Percentiles rank a stretch among this genome's conserved stretches.
Evolutionary conservation across 2,888 invertebrate genomes (phyloP).

Genomic region (Drosophila nigritarsus): DNA sequence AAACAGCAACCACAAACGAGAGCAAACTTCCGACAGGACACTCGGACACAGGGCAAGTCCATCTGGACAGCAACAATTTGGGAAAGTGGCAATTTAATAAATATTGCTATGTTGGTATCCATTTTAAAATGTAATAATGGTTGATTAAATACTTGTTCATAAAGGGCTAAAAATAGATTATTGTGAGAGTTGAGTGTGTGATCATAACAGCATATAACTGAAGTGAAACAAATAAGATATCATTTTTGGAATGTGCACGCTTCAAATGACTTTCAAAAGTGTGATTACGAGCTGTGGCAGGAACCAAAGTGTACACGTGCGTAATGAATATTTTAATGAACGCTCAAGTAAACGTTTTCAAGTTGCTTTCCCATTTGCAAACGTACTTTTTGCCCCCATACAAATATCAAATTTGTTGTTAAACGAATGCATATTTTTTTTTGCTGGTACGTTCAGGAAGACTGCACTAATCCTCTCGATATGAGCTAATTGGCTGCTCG

Average conservation of each 20-base stretch:
- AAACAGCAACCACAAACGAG: neutral
- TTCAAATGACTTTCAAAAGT: neutral
- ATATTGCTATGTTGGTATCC: neutral
- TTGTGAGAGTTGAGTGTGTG: neutral
- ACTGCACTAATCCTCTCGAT: conserved; percentile 22
- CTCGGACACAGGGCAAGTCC: neutral
- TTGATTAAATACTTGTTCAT: neutral
- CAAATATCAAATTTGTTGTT: neutral
- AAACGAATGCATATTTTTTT: neutral
- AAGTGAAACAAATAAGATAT: neutral
- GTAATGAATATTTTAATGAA: neutral
- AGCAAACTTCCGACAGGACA: neutral
- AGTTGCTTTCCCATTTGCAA: neutral
- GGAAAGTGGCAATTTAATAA: neutral
- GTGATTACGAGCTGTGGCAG: neutral
- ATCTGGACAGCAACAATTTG: neutral
- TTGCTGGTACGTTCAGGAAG: neutral
- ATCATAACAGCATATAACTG: neutral
- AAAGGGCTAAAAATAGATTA: neutral
- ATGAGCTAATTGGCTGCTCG: conserved; percentile 36
- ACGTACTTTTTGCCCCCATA: neutral
- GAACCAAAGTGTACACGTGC: neutral
- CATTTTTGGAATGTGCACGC: neutral
- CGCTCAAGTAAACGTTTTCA: neutral
- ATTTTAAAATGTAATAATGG: neutral